A percentile compares a stretch with the other conserved stretches of the same genome.
These are phyloP conservation scores for Penaeus vannamei DNA, from an alignment of 1,140 invertebrate genomes.

Conservation along the genomic window DNA sequence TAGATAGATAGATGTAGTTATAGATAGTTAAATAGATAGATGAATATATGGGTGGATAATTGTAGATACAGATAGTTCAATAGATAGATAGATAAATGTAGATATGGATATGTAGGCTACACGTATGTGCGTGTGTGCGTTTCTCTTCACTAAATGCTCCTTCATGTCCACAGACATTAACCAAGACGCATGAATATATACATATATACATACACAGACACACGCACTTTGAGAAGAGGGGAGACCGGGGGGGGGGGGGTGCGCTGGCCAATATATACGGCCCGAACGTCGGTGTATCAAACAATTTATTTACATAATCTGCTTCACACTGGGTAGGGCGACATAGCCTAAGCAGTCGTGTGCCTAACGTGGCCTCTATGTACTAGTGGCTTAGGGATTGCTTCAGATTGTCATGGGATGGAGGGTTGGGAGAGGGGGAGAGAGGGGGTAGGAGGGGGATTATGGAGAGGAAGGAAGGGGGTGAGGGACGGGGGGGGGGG, in stretches of 20 bases:
- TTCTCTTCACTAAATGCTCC: too few relatives aligned
- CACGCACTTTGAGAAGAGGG: not conserved
- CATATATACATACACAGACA: not conserved
- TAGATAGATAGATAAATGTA: too few relatives aligned
- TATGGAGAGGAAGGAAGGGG: not conserved
- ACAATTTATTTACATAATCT: constrained; percentile 46
- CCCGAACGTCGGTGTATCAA: constrained; percentile 35
- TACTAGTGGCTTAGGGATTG: too few relatives aligned
- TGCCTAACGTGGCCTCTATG: too few relatives aligned
- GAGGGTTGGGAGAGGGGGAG: not conserved
- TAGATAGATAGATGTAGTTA: too few relatives aligned
- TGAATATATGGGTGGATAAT: too few relatives aligned
- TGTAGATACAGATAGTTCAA: too few relatives aligned
- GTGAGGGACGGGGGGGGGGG: not conserved
- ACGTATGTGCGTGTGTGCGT: too few relatives aligned
- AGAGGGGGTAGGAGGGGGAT: not conserved
- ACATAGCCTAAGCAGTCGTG: not conserved
- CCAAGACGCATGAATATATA: too few relatives aligned
- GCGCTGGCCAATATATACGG: not conserved
- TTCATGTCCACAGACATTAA: too few relatives aligned
- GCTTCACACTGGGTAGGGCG: constrained; percentile 20
- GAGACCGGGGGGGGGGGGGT: not conserved
- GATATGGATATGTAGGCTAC: too few relatives aligned
- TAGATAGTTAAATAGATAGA: too few relatives aligned
- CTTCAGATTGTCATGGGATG: not conserved